Base-by-base conservation (phyloP, 1,140 invertebrate species). In the Pygmarrhopalites habei region DNA sequence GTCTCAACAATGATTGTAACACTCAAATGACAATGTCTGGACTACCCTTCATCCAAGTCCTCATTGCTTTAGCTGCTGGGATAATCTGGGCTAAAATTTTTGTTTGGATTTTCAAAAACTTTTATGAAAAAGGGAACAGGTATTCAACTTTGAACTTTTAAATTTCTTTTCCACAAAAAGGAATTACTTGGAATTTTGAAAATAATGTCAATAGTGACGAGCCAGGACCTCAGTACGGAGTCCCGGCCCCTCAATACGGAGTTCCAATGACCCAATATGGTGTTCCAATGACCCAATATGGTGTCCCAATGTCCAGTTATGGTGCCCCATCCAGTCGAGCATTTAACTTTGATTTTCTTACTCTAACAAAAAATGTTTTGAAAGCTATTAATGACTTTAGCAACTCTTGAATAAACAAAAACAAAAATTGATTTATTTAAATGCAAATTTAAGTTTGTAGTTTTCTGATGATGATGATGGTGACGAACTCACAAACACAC, bases 321-420 rank as follows among this genome's bases (percentile, higher is more conserved):
- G 51, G 51, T 28, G 51, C 51, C 21, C 51, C 51, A 21, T 10
- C 10, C 21, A 55, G 51, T 23, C 51, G 60, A 5, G 17, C 60
- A 12, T 14, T 32, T 12, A 55, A 55, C 17, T 28, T 23, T 4
- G 52, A 28, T 39, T 62, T 55, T 49, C 3, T 26, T 17, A 35
- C 25, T 26, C n/a, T 62, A 7, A 53, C 60, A 4, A 52, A 55
- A 26, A 53, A 19, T 39, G 60, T 62, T 32, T 53, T 51, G 60
- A 21, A 55, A n/a, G 60, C 60, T 12, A 53, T 62, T 43, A 52
- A 62, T 2, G 44, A 62, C 17, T 62, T 62, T 21, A n/a, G n/a
- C 29, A 26, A 55, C 26, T 32, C 29, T 32, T 55, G 51, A 55
- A 55, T 55, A 55, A 55, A n/a, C n/a, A n/a, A n/a, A 55, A 15